Evolutionary conservation across 2,888 invertebrate genomes (phyloP).

Genomic region (Himalopsyche kuldschensis): DNA sequence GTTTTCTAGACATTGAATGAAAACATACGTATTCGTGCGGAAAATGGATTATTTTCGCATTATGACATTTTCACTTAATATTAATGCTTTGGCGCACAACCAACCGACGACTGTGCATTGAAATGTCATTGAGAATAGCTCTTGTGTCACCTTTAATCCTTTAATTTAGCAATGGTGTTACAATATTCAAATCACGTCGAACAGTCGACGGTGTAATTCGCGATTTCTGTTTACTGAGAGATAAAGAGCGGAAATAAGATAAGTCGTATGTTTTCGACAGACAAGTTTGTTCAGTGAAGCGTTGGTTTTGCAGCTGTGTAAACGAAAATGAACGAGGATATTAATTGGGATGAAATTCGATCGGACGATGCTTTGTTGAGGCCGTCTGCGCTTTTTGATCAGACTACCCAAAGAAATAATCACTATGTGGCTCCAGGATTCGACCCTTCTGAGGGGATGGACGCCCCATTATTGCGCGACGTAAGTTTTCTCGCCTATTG

Average conservation of each 20-base stretch:
- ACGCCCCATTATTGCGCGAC: conserved; percentile 48
- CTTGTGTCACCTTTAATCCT: not conserved
- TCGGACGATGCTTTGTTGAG: conserved; percentile 31
- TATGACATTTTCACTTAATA: conserved; percentile 11
- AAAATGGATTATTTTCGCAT: conserved; percentile 27
- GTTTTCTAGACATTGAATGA: conserved; percentile 12
- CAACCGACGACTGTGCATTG: not conserved
- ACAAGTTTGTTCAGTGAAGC: not conserved
- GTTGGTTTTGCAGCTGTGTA: not conserved
- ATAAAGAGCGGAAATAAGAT: conserved; percentile 7
- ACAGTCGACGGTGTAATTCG: not conserved
- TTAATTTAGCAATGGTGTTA: not conserved
- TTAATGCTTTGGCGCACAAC: not conserved
- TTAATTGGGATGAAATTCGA: conserved; percentile 39
- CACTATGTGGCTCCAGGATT: conserved; percentile 14
- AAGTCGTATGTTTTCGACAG: conserved; percentile 9
- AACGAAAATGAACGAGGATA: conserved; percentile 35
- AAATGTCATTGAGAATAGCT: not conserved
- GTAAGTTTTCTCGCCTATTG: conserved; percentile 41
- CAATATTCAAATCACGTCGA: not conserved
- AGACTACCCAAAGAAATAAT: conserved; percentile 17
- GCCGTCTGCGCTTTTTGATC: conserved; percentile 23
- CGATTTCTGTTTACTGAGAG: not conserved
- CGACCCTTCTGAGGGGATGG: conserved; percentile 40
- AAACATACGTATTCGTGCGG: conserved; percentile 21